phyloP scores from a whole-genome alignment of 2,113 vertebrate genomes.

The Stictonetta naevosa region DNA sequence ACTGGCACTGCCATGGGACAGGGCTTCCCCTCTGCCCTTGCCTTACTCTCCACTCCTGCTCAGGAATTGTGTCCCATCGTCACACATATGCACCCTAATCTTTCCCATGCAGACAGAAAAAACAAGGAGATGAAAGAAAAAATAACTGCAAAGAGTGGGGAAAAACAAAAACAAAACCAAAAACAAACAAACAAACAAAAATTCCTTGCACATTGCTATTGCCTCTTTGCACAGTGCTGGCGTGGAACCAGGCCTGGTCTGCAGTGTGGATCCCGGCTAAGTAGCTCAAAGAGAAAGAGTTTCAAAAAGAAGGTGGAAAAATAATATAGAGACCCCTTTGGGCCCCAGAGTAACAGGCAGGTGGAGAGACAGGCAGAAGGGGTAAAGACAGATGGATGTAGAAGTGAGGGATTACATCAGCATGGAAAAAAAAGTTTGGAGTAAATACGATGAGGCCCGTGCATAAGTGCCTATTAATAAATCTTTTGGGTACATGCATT shows the following conservation, averaged over 20 bases:
- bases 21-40: no score
- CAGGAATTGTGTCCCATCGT: fast-evolving
- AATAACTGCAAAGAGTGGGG: not conserved
- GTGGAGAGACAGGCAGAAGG: not conserved
- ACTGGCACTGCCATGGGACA: fast-evolving
- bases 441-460: not conserved
- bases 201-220: not conserved
- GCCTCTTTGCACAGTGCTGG: fast-evolving
- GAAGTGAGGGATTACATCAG: fast-evolving
- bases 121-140: no score
- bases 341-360: not conserved
- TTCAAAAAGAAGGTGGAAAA: not conserved
- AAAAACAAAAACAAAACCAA: no score
- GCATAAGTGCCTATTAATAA: fast-evolving
- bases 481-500: fast-evolving
- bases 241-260: fast-evolving
- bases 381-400: fast-evolving
- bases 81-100: fast-evolving
- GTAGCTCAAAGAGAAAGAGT: not conserved
- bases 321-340: fast-evolving
- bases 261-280: fast-evolving
- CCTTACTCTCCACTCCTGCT: not conserved
- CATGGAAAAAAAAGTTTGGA: not conserved
- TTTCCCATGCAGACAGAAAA: no score
- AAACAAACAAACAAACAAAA: no score